phyloP scores from a whole-genome alignment of 2,888 invertebrate genomes.

The Cataglyphis livida region DNA sequence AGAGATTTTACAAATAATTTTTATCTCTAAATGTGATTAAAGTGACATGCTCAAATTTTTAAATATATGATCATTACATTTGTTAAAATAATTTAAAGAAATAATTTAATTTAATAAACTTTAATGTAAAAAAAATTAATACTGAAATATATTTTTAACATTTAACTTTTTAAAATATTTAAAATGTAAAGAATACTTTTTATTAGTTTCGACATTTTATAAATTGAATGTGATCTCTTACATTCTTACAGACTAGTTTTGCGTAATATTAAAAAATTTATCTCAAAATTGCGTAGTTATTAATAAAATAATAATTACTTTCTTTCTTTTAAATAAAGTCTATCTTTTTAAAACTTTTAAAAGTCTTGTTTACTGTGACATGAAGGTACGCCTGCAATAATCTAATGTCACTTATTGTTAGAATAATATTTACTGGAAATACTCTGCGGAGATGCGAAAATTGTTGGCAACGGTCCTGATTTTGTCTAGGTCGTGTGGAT shows the following conservation, averaged over 20 bases:
- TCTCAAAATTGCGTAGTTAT: background rate
- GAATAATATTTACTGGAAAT: background rate
- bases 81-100: background rate
- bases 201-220: background rate
- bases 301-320: background rate
- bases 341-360: background rate
- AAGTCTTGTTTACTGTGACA: background rate
- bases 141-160: background rate
- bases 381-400: background rate
- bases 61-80: background rate
- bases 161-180: background rate
- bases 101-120: background rate
- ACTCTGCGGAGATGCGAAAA: background rate
- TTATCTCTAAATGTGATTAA: background rate
- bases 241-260: background rate
- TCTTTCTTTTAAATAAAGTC: background rate
- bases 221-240: background rate
- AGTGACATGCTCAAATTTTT: background rate
- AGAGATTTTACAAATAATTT: background rate
- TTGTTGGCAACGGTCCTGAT: background rate
- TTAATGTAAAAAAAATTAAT: background rate
- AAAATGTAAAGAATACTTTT: background rate
- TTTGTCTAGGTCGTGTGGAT: constrained; percentile 1
- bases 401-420: background rate
- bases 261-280: background rate